Conservation (phyloP, 2,113 vertebrate species). For the Ovibos moschatus region DNA sequence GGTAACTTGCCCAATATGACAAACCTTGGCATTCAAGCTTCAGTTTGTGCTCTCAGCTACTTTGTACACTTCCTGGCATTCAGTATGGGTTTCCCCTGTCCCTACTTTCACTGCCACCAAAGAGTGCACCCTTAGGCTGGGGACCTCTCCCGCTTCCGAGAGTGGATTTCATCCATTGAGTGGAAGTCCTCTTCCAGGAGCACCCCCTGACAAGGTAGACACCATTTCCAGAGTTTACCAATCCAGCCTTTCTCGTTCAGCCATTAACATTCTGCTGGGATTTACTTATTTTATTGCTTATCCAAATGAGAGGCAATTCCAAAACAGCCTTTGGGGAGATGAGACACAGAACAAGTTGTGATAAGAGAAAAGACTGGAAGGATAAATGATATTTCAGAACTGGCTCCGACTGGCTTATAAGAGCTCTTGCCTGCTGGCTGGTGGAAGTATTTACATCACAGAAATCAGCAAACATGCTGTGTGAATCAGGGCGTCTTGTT, state of each 20-base stretch:
- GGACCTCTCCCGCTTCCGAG: accelerated
- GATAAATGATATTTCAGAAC: background rate
- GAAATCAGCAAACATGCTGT: background rate
- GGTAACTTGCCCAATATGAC: background rate
- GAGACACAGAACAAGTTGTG: background rate
- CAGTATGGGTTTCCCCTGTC: background rate
- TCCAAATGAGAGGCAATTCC: conserved; percentile 25
- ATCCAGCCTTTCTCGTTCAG: background rate
- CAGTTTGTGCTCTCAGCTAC: background rate
- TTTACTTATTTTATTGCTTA: conserved; percentile 12
- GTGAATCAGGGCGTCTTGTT: background rate
- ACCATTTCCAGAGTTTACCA: background rate
- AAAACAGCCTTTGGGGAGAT: background rate
- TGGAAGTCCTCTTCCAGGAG: background rate
- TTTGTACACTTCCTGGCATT: background rate
- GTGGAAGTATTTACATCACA: background rate
- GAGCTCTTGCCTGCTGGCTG: background rate
- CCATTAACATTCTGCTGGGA: background rate
- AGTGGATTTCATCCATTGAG: background rate
- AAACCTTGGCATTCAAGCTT: background rate
- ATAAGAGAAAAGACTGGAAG: background rate
- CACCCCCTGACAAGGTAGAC: background rate
- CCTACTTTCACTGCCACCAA: background rate
- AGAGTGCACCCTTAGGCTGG: background rate
- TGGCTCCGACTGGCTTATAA: background rate